phyloP scores from a whole-genome alignment of 2,888 invertebrate species.

The Xestia rhomboidea region DNA sequence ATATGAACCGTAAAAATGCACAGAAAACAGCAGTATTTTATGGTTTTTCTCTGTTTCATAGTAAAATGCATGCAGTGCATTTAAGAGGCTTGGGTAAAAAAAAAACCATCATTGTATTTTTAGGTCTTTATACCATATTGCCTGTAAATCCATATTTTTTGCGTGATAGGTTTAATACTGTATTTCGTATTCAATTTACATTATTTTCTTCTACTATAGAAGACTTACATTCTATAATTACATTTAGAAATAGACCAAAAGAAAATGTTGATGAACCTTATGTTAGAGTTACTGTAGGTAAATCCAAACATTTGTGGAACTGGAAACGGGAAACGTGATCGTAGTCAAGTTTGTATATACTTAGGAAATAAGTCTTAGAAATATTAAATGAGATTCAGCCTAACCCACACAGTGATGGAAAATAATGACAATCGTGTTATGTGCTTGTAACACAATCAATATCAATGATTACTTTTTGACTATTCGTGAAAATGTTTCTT shows the following conservation, averaged over 20 bases:
- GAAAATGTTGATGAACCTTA: background rate
- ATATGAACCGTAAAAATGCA: background rate
- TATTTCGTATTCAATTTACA: too few relatives aligned
- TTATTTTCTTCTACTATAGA: too few relatives aligned
- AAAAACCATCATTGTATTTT: background rate
- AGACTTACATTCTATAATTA: too few relatives aligned
- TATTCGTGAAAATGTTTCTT: too few relatives aligned
- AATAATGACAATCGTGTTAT: too few relatives aligned
- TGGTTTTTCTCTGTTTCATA: background rate
- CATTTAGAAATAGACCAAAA: background rate
- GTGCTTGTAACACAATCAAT: background rate
- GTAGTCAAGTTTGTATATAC: background rate
- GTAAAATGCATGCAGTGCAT: background rate
- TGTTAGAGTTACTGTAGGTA: too few relatives aligned
- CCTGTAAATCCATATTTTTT: too few relatives aligned
- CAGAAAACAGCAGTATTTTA: background rate
- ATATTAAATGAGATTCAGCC: background rate
- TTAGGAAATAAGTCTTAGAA: background rate
- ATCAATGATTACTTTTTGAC: background rate
- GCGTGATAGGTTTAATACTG: too few relatives aligned
- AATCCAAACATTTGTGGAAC: background rate
- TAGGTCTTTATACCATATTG: too few relatives aligned
- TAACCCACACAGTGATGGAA: too few relatives aligned
- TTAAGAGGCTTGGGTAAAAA: background rate
- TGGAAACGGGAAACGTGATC: constrained; percentile 2